Evolutionary conservation across 2,888 invertebrate genomes (phyloP).

Genomic region (Lucinisca nassula): DNA sequence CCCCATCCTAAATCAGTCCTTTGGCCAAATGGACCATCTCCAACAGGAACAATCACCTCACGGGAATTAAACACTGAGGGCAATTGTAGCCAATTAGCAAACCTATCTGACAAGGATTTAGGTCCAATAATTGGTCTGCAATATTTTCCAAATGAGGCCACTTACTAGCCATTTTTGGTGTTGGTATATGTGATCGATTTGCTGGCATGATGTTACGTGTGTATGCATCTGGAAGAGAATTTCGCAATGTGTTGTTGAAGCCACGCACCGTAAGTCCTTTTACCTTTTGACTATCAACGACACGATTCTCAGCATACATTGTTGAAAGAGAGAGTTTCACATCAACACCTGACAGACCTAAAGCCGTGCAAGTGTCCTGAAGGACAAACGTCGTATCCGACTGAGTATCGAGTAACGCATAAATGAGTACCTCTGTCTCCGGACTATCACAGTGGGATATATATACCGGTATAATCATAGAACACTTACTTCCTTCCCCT

Average conservation of each 20-base stretch:
- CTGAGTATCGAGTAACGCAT: constrained; percentile 70
- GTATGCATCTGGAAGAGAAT: constrained; percentile 63
- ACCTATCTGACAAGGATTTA: constrained; percentile 52
- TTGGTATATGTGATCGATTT: constrained; percentile 55
- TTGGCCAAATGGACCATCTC: constrained; percentile 57
- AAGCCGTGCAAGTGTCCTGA: constrained; percentile 34
- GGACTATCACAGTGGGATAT: constrained; percentile 58
- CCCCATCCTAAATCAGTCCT: constrained; percentile 69
- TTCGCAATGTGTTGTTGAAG: constrained; percentile 38
- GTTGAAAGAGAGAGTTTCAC: constrained; percentile 60
- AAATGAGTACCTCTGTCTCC: constrained; percentile 60
- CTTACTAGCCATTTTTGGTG: constrained; percentile 32
- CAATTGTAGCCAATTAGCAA: constrained; percentile 70
- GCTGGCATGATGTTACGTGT: constrained; percentile 61
- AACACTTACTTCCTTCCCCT: neutral
- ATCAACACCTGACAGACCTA: constrained; percentile 40
- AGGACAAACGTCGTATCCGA: constrained; percentile 67
- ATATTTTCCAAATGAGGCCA: constrained; percentile 45
- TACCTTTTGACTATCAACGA: constrained; percentile 22
- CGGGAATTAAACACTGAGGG: constrained; percentile 58
- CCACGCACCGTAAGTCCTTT: constrained; percentile 51
- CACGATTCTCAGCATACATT: constrained; percentile 39
- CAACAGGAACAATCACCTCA: constrained; percentile 45
- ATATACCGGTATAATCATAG: constrained; percentile 61
- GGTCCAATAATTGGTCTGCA: constrained; percentile 30